Evolutionary conservation across 2,888 invertebrate genomes (phyloP).

Genomic region (Scrobipalpa costella): DNA sequence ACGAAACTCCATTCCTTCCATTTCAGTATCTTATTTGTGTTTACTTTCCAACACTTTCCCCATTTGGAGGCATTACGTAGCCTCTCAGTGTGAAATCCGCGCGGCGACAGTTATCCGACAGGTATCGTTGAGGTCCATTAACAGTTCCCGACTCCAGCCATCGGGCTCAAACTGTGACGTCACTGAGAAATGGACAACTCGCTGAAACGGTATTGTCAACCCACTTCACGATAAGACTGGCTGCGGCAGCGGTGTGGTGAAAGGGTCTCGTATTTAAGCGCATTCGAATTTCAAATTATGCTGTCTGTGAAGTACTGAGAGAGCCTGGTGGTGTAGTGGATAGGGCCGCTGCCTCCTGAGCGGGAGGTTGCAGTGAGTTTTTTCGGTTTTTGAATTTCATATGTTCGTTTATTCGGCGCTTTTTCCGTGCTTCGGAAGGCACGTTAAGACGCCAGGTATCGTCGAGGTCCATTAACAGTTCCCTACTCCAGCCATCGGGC

Average conservation of each 20-base stretch:
- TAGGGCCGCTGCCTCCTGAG: too few relatives aligned
- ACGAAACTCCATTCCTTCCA: background rate
- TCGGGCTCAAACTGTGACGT: background rate
- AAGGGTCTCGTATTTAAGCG: too few relatives aligned
- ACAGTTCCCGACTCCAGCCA: slow-evolving; percentile 35
- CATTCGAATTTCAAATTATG: too few relatives aligned
- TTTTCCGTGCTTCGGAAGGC: too few relatives aligned
- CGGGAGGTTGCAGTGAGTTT: too few relatives aligned
- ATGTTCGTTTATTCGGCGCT: too few relatives aligned
- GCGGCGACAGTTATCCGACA: slow-evolving; percentile 70
- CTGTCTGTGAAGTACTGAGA: too few relatives aligned
- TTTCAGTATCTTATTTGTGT: background rate
- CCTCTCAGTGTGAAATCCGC: slow-evolving; percentile 28
- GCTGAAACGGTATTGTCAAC: background rate
- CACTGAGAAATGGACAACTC: background rate
- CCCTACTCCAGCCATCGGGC: background rate
- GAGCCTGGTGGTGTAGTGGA: too few relatives aligned
- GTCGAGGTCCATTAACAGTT: slow-evolving; percentile 63
- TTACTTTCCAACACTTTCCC: slow-evolving; percentile 2
- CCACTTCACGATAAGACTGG: background rate
- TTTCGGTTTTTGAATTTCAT: too few relatives aligned
- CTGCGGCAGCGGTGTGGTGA: too few relatives aligned
- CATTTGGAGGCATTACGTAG: slow-evolving; percentile 7
- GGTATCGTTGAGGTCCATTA: slow-evolving; percentile 64
- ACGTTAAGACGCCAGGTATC: slow-evolving; percentile 69